These are phyloP conservation scores for Dasysyrphus tricinctus DNA, from an alignment of 2,888 invertebrate genomes.

Conservation along the genomic window DNA sequence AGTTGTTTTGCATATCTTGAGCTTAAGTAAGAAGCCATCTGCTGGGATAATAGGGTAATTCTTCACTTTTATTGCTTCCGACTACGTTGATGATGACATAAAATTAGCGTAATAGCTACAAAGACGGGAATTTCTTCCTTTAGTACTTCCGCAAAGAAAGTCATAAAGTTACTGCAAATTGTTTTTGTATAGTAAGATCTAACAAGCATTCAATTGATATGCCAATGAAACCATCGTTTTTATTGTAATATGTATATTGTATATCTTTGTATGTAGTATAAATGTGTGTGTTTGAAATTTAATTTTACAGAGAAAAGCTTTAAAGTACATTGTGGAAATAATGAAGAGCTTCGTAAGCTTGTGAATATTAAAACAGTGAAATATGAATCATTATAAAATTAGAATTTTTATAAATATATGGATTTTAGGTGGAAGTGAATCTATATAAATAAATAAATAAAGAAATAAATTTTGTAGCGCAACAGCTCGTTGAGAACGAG, in stretches of 20 bases:
- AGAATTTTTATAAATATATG: too few species aligned
- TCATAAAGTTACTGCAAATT: slow-evolving; percentile 59
- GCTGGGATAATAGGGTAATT: slow-evolving; percentile 50
- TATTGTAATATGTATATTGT: background rate
- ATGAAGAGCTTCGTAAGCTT: too few species aligned
- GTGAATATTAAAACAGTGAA: too few species aligned
- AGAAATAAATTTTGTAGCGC: too few species aligned
- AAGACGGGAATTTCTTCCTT: slow-evolving; percentile 52
- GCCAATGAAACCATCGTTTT: background rate
- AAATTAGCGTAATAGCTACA: slow-evolving; percentile 69
- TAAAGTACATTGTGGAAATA: too few species aligned
- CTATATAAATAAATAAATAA: too few species aligned
- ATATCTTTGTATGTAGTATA: too few species aligned
- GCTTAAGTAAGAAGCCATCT: slow-evolving; percentile 61
- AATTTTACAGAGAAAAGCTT: too few species aligned
- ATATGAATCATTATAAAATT: too few species aligned
- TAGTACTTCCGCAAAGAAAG: slow-evolving; percentile 52
- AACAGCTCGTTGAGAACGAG: too few species aligned
- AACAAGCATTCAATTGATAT: background rate
- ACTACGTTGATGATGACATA: slow-evolving; percentile 69
- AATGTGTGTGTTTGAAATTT: background rate
- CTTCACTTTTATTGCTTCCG: slow-evolving; percentile 67
- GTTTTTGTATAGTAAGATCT: slow-evolving; percentile 22
- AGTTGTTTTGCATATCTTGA: slow-evolving; percentile 59
- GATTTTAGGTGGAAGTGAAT: too few species aligned